Conservation (phyloP, 2,113 vertebrate genomes). For the Stercorarius parasiticus region DNA sequence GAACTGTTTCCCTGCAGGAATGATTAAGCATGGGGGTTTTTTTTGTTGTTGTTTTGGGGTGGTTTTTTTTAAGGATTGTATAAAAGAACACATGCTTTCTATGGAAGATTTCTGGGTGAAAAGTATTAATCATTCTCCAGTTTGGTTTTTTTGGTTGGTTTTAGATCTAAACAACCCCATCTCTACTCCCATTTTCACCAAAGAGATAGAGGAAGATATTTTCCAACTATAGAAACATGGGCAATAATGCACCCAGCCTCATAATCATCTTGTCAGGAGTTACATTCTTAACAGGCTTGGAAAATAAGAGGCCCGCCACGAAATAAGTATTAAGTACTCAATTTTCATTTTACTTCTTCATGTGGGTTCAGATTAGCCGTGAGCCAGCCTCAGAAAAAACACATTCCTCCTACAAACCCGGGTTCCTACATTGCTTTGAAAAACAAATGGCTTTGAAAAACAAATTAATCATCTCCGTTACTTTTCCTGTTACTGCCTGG, state of each 20-base stretch:
- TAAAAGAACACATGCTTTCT: neutral
- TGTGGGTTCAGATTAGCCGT: fast-evolving
- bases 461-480: neutral
- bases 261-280: neutral
- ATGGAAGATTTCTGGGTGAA: neutral
- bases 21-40: fast-evolving
- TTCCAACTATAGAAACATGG: neutral
- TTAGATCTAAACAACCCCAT: neutral
- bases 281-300: neutral
- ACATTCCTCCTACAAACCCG: neutral
- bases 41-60: fast-evolving
- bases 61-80: neutral
- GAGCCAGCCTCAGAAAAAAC: neutral
- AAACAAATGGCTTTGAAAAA: neutral
- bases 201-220: neutral
- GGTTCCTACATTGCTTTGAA: neutral
- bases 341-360: neutral
- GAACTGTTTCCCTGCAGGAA: neutral
- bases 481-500: neutral
- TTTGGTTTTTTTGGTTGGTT: neutral
- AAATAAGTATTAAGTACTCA: neutral
- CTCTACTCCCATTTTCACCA: neutral
- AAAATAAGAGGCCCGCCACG: neutral
- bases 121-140: neutral
- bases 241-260: neutral